Evolutionary conservation across 1,140 invertebrate genomes (phyloP), one percentile per base, ranked within the genome.

Genomic region (Drosophila erecta): DNA sequence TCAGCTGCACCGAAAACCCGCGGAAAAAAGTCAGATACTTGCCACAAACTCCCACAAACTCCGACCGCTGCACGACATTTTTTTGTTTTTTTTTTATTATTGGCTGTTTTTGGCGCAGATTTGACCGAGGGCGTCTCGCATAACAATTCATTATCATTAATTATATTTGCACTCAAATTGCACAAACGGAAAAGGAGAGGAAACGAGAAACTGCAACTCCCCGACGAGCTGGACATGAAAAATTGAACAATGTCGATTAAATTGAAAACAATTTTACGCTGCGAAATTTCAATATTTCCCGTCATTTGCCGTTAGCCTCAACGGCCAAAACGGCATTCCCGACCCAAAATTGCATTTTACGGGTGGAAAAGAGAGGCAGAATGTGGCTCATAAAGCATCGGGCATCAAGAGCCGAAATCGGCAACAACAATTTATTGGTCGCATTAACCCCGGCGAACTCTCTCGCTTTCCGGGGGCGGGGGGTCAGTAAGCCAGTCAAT

Each of bases 111-210:
- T 30, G n/a, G 10, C 22, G 15, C 8, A 27, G 27, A 38, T 51
- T 33, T 54, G 27, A 49, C 64, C 62, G 65, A 76, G 71, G 76
- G 77, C 81, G 71, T 85, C 53, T 76, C 55, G 61, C 84, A 86
- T 83, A 89, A 89, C 81, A 86, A 87, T 87, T 87, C 83, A 87
- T 86, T 86, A 87, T 86, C 84, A 86, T 87, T 87, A 86, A 86
- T 87, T 86, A 87, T 89, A 87, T 79, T 87, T 86, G 83, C 84
- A 89, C 76, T 84, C 76, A 30, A 53, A 37, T 51, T 53, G 61
- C 56, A 64, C 11, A 35, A 60, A 64, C 40, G 55, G 17, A 35
- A 59, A 59, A 24, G 30, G 43, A 46, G 55, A 50, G 53, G 17
- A 17, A 17, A 17, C 17, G n/a, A n/a, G 40, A n/a, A 71, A 55